Evolutionary conservation across 2,888 invertebrate species (phyloP).

Genomic region (Papilio elwesi): DNA sequence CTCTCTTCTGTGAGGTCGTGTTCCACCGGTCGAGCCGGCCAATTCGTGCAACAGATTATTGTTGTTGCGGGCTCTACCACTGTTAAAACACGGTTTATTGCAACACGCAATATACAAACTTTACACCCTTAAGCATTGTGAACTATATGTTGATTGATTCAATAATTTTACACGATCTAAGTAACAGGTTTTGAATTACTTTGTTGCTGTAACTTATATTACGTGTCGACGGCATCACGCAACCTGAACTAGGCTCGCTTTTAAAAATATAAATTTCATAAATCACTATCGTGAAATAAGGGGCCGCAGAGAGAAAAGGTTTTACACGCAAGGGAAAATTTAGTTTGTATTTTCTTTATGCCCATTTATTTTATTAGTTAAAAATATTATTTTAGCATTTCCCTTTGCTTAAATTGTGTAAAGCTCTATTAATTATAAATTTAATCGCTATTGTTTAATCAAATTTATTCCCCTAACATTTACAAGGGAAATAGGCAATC

Average conservation of each 20-base stretch:
- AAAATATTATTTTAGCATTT: not conserved
- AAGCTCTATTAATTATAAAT: not conserved
- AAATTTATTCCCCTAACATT: too few species aligned
- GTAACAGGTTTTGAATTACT: constrained; percentile 56
- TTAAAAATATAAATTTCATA: constrained; percentile 60
- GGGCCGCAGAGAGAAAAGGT: constrained; percentile 52
- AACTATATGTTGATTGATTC: constrained; percentile 53
- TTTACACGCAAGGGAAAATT: constrained; percentile 59
- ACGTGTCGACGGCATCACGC: constrained; percentile 60
- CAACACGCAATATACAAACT: constrained; percentile 4
- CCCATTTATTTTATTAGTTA: constrained; percentile 31
- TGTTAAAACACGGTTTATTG: too few species aligned
- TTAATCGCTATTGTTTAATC: too few species aligned
- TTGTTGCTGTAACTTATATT: constrained; percentile 58
- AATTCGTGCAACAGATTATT: too few species aligned
- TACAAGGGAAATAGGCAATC: too few species aligned
- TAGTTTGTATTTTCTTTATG: constrained; percentile 37
- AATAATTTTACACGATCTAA: constrained; percentile 50
- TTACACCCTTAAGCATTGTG: constrained; percentile 25
- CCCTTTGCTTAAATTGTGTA: not conserved
- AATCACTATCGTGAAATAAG: constrained; percentile 48
- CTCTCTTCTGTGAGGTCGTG: too few species aligned
- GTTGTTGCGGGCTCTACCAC: too few species aligned
- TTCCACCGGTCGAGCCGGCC: too few species aligned
- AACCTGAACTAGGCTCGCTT: constrained; percentile 44